Evolutionary conservation across 2,113 vertebrate species (phyloP), one percentile per base, ranked within the genome.

Genomic region (Nyctereutes procyonoides): DNA sequence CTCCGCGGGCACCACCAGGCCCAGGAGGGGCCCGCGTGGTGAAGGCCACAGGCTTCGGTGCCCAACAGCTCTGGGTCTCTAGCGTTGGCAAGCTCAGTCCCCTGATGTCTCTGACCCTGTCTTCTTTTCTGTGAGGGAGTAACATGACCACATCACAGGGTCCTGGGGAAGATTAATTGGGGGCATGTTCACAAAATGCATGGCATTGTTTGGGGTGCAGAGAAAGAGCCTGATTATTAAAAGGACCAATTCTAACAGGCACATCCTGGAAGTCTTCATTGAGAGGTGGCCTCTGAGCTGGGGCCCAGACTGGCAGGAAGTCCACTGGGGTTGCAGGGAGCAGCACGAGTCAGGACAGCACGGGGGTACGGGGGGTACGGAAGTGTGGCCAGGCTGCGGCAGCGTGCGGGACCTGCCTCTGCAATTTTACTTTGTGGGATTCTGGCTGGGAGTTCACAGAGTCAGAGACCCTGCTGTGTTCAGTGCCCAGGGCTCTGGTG

Each of bases 381-480:
- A 55, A 43, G 83, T 2, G 35, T 0, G 10, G 93, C 80, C 48
- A 0, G 43, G 73, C 77, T 11, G 67, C 53, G 3, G 90, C 89
- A 22, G 56, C 16, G 62, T 95, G 92, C 94, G 93, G 93, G 96
- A 90, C 96, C 97, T 81, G 95, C 95, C 97, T 96, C 96, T 91
- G 95, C 88, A 93, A 88, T 98, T 94, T 96, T 30, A 95, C 97
- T 98, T 95, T 96, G 96, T 63, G 84, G 76, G 92, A 74, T 94
- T 92, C 92, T 74, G 96, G 65, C 96, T 92, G 87, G 71, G 58
- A 97, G 97, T 97, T 97, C 97, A 85, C 0, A 16, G 84, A 98
- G 96, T 98, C 97, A 98, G 97, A 89, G 93, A 96, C 97, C 97
- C 98, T 4, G 85, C 96, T 93, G 96, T 90, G 96, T 81, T 93